Base-by-base conservation (phyloP, 2,888 invertebrate genomes). In the Zonitis immaculata region DNA sequence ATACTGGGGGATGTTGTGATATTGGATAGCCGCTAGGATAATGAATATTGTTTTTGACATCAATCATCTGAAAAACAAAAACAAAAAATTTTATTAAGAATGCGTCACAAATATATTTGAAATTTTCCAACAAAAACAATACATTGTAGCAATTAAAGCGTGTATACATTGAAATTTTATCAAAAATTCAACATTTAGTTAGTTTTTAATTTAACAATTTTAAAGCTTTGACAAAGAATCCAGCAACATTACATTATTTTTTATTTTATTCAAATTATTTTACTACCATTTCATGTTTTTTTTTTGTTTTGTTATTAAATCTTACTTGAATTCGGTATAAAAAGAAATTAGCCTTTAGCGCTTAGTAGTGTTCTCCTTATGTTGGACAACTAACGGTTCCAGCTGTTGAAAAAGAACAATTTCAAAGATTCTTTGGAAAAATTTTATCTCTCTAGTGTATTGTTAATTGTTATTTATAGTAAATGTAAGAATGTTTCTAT, bases 51-150 rank as follows among this genome's bases (percentile, higher is more conserved):
- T 79, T 79, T 69, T 86, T 87, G 6, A 86, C 82, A 73, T 87
- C 86, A 60, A 86, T 82, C 86, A 87, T 86, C 87, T 87, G 82
- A 45, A 80, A 81, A 65, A 52, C 57, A 65, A 64, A 60, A 58
- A 57, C 52, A 54, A 22, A n/a, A 26, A 42, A 26, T 22, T 22
- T 22, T 22, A 5, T 3, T 22, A 22, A 4, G 22, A 4, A 22
- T 22, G 22, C n/a, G 14, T 14, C 7, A 1, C 14, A 1, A 11
- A 20, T 5, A 39, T 11, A 20, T 5, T 11, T 11, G 6, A 39
- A 20, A 4, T 18, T 18, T 18, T 39, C 20, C 16, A 39, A 18
- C n/a, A n/a, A 16, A 39, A 18, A 39, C 39, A 39, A 39, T 39
- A 39, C 39, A 39, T n/a, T 1, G n/a, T 39, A 39, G 39, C 39